A percentile compares a stretch with the other conserved stretches of the same genome.
Conservation (phyloP, 2,797 vertebrate species). For the Phalloptychus januarius region DNA sequence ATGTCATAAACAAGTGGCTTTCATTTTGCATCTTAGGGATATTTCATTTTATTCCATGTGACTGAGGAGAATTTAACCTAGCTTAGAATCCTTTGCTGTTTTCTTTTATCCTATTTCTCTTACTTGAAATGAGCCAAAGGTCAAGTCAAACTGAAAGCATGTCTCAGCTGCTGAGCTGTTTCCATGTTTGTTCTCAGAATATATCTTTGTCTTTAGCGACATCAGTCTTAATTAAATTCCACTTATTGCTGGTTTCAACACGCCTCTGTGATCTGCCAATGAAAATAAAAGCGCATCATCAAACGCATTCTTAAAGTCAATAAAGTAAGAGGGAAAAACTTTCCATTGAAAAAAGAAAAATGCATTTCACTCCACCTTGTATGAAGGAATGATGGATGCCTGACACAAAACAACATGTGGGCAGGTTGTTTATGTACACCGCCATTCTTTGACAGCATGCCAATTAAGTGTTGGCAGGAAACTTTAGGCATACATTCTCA, state of each 20-base stretch:
- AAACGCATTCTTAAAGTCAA: not conserved
- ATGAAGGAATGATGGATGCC: conserved; percentile 10
- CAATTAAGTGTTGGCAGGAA: not conserved
- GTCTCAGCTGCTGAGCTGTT: not conserved
- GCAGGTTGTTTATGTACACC: conserved; percentile 19
- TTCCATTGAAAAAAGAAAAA: not conserved
- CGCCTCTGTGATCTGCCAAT: not conserved
- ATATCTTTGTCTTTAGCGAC: not conserved
- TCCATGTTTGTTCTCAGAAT: not conserved
- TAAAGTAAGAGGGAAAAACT: conserved; percentile 1
- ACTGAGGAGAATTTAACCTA: not conserved
- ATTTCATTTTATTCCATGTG: not conserved
- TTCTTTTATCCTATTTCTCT: not conserved
- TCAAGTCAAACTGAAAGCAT: not conserved
- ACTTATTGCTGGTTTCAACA: not conserved
- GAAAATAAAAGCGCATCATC: not conserved
- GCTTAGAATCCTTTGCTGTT: not conserved
- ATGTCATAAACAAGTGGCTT: not conserved
- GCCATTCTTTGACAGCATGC: not conserved
- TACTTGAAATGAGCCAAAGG: not conserved
- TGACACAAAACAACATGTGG: conserved; percentile 5
- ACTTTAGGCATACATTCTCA: not conserved
- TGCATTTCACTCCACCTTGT: not conserved
- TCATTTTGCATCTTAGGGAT: not conserved
- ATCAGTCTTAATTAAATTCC: not conserved